These are phyloP conservation scores for Isoperla grammatica DNA, from an alignment of 2,888 invertebrate genomes.

Conservation along the genomic window DNA sequence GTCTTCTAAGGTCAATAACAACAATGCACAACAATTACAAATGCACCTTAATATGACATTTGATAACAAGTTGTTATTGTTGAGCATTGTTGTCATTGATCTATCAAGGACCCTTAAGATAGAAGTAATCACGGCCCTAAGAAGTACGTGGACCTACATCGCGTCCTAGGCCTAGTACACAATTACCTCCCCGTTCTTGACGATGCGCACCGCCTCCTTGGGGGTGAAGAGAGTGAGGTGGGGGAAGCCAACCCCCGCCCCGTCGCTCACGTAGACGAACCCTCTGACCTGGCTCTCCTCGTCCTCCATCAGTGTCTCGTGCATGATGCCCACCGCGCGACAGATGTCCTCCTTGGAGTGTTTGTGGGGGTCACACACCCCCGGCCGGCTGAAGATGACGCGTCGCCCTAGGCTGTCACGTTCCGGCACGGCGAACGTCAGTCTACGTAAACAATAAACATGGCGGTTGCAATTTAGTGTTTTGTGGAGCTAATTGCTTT, in stretches of 20 bases:
- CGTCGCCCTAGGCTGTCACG: constrained; percentile 40
- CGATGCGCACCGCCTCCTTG: constrained; percentile 63
- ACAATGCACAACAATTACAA: no score
- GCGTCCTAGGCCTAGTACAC: no score
- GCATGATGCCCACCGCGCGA: constrained; percentile 40
- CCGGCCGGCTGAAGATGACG: constrained; percentile 40
- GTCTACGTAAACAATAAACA: no score
- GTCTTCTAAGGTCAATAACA: no score
- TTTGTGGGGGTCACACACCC: constrained; percentile 39
- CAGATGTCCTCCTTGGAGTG: constrained; percentile 41
- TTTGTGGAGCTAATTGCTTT: no score
- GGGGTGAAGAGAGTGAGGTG: constrained; percentile 42
- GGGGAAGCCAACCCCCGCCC: constrained; percentile 40
- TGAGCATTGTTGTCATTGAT: no score
- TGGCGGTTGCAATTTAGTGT: no score
- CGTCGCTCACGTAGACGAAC: constrained; percentile 42
- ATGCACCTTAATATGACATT: no score
- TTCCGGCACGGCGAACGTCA: constrained; percentile 41
- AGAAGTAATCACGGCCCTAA: no score
- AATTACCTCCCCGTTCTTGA: constrained; percentile 77
- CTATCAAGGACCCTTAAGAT: no score
- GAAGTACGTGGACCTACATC: no score
- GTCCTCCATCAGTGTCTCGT: constrained; percentile 42
- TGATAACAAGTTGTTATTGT: no score
- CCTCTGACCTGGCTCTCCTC: constrained; percentile 43